Evolutionary conservation across 2,888 invertebrate genomes (phyloP), one percentile per base, ranked within the genome.

Genomic region (Sarcophaga carnaria): DNA sequence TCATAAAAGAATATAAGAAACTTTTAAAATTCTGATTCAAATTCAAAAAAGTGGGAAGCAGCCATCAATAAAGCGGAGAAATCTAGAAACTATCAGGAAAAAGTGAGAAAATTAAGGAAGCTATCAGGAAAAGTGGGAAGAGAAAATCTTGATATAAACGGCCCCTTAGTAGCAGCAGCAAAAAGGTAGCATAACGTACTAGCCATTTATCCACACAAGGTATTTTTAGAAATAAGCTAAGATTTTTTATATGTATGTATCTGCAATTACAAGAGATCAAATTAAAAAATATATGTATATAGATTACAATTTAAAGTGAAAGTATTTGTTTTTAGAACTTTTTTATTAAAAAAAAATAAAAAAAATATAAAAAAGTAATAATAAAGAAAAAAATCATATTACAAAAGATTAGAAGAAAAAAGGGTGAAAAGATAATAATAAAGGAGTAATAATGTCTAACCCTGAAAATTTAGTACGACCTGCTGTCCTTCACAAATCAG

Each of bases 381-480:
- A 27, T 4, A 4, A 37, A 37, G 2, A 37, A 37, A 37, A 8
- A 37, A 0, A 27, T 5, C 27, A 27, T 37, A 37, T 37, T 37
- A 37, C 37, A 37, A 37, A 37, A 37, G 6, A 37, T 37, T 37
- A 67, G 37, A 67, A 67, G 67, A 20, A 67, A 67, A 67, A 37
- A 37, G 37, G 72, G 45, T 14, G 6, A 37, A 17, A 45, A 75
- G 37, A 37, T 27, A 5, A 27, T 27, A 27, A 8, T 37, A 60
- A 45, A 59, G 17, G n/a, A 71, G 27, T 59, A 59, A 37, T n/a
- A 14, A 74, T 63, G 47, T 63, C 63, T 5, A 74, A 63, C 17
- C 63, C 63, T 22, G 74, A 75, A 63, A 64, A 75, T 63, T 25
- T 75, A 75, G 11, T 71, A n/a, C 3, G 74, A 49, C 49, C 74